Conservation (phyloP, 2,888 invertebrate species). For the Sinohyriopsis cumingii region DNA sequence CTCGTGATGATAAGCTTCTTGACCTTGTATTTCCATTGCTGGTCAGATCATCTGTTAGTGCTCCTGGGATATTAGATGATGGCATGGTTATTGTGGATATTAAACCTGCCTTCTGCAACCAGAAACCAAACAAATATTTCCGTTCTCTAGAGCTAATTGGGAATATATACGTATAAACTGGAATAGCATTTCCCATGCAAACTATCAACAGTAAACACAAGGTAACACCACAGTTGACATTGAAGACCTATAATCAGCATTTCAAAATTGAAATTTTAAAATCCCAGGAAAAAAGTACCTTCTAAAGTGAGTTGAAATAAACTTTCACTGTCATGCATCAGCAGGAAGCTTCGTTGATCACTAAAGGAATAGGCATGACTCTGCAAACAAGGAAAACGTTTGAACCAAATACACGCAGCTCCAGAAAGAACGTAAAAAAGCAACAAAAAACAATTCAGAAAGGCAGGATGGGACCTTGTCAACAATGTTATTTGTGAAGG, state of each 20-base stretch:
- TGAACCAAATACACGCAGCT: no score
- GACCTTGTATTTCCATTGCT: no score
- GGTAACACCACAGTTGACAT: background rate
- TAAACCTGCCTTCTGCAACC: background rate
- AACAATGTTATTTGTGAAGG: no score
- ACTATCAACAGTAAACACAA: background rate
- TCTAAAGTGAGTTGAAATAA: background rate
- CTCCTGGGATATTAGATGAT: no score
- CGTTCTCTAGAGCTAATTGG: conserved; percentile 5
- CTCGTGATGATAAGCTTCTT: no score
- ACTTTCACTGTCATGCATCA: background rate
- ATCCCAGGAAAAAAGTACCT: conserved; percentile 1
- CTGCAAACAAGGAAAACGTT: no score
- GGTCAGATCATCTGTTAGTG: no score
- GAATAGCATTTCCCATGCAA: background rate
- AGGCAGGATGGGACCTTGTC: no score
- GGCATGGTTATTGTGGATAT: conserved; percentile 6
- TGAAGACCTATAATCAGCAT: background rate
- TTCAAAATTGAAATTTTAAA: background rate
- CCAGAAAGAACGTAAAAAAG: no score
- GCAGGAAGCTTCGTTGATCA: background rate
- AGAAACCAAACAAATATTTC: conserved; percentile 2
- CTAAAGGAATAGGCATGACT: no score
- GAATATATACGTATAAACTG: background rate
- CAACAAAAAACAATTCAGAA: no score